A percentile compares a stretch with the other conserved stretches of the same genome.
phyloP scores from a whole-genome alignment of 2,113 vertebrate species.

The Atrichornis clamosus region DNA sequence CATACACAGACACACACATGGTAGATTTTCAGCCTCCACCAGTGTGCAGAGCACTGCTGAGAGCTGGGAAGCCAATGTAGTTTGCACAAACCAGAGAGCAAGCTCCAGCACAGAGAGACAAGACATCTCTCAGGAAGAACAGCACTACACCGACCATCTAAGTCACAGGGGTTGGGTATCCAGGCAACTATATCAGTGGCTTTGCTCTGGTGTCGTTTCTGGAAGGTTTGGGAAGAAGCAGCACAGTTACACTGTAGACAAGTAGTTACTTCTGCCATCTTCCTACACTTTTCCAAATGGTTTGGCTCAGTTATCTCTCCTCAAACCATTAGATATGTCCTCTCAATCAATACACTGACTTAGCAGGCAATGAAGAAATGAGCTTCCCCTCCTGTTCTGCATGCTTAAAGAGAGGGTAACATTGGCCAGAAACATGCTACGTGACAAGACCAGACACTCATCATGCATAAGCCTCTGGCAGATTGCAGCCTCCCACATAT shows the following conservation, averaged over 20 bases:
- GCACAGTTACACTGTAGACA: background rate
- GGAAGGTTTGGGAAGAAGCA: background rate
- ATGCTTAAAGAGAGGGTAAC: background rate
- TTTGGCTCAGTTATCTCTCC: background rate
- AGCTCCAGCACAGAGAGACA: background rate
- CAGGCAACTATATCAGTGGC: background rate
- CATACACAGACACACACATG: accelerated
- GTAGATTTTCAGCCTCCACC: background rate
- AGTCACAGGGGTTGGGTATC: background rate
- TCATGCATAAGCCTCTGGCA: background rate
- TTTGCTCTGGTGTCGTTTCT: background rate
- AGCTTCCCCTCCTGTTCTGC: background rate
- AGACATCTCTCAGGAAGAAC: background rate
- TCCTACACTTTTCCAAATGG: background rate
- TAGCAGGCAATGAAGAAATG: background rate
- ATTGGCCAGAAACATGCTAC: background rate
- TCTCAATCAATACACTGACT: background rate
- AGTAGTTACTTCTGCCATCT: background rate
- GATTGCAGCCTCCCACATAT: background rate
- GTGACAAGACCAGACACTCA: background rate
- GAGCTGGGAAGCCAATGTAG: background rate
- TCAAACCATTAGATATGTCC: background rate
- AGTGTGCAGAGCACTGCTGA: background rate
- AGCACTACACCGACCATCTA: background rate
- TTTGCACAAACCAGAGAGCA: background rate